Evolutionary conservation across 2,888 invertebrate genomes (phyloP), one percentile per base, ranked within the genome.

Genomic region (Agrilus biguttatus): DNA sequence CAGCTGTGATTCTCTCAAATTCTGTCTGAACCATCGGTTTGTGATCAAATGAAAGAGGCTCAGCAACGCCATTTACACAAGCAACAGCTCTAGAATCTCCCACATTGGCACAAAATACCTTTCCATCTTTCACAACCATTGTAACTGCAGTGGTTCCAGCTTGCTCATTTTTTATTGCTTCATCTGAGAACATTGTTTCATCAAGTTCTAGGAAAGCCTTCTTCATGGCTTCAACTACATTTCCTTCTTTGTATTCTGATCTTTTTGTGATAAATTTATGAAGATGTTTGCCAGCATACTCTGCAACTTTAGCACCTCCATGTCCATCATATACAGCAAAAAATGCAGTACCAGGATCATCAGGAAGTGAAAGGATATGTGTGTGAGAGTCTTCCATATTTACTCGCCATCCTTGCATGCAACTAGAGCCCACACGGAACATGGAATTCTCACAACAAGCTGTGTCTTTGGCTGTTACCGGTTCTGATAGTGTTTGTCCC

Each of bases 361-460:
- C 92, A 2, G 91, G 90, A 50, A 92, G 65, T 0, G 91, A 84
- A 13, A 98, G 70, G 53, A 98, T 85, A 58, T 96, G 93, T 39
- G 95, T 93, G 64, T 99, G 98, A 0, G 93, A 89, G 68, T 98
- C 98, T 70, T 98, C 98, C 98, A 99, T 98, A 52, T 90, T 90
- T 44, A 95, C 83, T 49, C 98, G 72, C 98, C 98, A 99, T 65
- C 98, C 98, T 69, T 99, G 98, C 97, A 98, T 98, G 61, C 90
- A 93, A 14, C 93, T 93, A 1, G 93, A 90, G n/a, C 92, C 97
- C 5, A 98, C 92, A 55, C 75, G 69, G 51, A 73, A 74, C 34
- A 74, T 69, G 23, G 73, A 67, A 62, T 87, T 85, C 62, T 83
- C 80, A 56, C 86, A 85, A 64, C 80, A 81, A 8, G 85, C 75